Conservation (phyloP, 2,888 invertebrate genomes). For the Zaprionus lineosus region DNA sequence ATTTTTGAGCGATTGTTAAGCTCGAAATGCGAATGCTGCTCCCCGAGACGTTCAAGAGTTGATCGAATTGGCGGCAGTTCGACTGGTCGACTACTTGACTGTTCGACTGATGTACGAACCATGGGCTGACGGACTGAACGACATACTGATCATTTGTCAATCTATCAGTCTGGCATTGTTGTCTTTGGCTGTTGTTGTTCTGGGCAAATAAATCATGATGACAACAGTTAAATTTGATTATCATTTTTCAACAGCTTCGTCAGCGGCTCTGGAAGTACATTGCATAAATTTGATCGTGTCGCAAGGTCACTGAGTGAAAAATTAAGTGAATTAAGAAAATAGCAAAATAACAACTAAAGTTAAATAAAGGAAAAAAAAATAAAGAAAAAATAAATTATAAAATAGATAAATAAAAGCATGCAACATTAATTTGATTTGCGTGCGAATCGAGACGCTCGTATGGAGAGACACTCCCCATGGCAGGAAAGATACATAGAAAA, state of each 20-base stretch:
- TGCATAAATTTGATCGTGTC: constrained; percentile 71
- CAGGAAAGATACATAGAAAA: constrained; percentile 11
- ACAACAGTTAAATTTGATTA: constrained; percentile 78
- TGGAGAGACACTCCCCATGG: constrained; percentile 30
- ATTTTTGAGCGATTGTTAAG: constrained; percentile 43
- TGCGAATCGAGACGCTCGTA: constrained; percentile 60
- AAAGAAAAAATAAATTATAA: no score
- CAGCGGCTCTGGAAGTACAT: constrained; percentile 29
- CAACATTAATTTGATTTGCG: constrained; percentile 78
- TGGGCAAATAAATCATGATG: constrained; percentile 74
- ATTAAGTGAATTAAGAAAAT: no score
- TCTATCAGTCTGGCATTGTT: constrained; percentile 54
- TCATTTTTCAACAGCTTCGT: constrained; percentile 56
- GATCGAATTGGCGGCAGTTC: no score
- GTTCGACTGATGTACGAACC: constrained; percentile 16
- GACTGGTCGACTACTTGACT: constrained; percentile 20
- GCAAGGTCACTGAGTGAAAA: constrained; percentile 65
- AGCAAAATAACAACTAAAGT: no score
- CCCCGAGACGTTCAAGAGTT: no score
- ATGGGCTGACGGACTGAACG: constrained; percentile 37
- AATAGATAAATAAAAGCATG: no score
- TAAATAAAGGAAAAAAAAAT: no score
- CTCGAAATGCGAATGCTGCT: no score
- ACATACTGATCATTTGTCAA: constrained; percentile 56
- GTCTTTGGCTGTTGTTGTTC: constrained; percentile 49